Evolutionary conservation across 2,888 invertebrate genomes (phyloP).

Genomic region (Sinelater perroti): DNA sequence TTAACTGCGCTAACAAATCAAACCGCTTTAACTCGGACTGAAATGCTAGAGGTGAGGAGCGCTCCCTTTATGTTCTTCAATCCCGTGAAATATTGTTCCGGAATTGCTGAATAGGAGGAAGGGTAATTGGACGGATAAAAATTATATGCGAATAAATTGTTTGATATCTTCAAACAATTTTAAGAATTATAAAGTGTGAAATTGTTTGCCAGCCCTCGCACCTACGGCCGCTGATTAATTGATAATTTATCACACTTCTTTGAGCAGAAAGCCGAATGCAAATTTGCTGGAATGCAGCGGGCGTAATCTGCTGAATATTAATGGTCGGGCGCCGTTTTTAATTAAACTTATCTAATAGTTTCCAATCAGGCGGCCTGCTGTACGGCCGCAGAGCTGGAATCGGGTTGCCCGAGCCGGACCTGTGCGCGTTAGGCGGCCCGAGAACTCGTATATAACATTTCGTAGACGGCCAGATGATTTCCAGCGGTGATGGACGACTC

Average conservation of each 20-base stretch:
- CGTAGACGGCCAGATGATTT: conserved; percentile 59
- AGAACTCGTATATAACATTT: conserved; percentile 56
- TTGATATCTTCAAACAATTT: conserved; percentile 44
- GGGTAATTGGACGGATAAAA: conserved; percentile 61
- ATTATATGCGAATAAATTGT: conserved; percentile 52
- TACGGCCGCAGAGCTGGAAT: background rate
- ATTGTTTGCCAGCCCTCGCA: conserved; percentile 41
- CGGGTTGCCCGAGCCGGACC: conserved; percentile 35
- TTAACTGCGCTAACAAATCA: conserved; percentile 65
- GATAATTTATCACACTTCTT: conserved; percentile 41
- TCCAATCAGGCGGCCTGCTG: too few relatives aligned
- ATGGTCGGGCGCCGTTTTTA: background rate
- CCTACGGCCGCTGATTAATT: conserved; percentile 37
- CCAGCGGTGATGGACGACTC: conserved; percentile 59
- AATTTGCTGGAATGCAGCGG: background rate
- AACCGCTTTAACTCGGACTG: conserved; percentile 59
- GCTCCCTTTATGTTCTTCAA: conserved; percentile 59
- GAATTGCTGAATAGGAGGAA: conserved; percentile 61
- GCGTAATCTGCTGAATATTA: conserved; percentile 18
- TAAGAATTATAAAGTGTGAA: conserved; percentile 44
- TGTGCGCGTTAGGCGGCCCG: conserved; percentile 42
- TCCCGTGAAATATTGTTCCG: conserved; percentile 61
- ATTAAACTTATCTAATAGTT: background rate
- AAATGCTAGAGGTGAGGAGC: conserved; percentile 51
- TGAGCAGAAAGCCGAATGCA: conserved; percentile 14